Evolutionary conservation across 1,140 invertebrate species (phyloP).

Genomic region (Nasonia vitripennis): DNA sequence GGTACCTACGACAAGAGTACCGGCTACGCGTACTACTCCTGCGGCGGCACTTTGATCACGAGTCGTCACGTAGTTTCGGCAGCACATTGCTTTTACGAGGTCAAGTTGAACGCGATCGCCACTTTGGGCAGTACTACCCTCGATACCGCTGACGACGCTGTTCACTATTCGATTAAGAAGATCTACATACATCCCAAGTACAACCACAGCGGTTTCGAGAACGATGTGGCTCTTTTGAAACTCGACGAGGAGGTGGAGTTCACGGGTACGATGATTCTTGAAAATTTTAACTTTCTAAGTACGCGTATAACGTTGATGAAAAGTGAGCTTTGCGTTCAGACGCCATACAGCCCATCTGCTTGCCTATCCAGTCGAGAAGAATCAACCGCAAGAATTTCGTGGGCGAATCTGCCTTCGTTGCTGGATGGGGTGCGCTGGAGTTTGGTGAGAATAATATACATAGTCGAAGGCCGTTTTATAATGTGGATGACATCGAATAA

Average conservation of each 20-base stretch:
- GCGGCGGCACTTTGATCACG: constrained; percentile 87
- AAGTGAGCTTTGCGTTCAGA: constrained; percentile 66
- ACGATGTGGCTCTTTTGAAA: constrained; percentile 87
- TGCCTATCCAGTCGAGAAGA: constrained; percentile 78
- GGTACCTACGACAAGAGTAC: constrained; percentile 77
- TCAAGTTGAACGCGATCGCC: constrained; percentile 72
- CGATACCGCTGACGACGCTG: constrained; percentile 74
- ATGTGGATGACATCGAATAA: too few relatives aligned
- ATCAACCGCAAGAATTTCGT: constrained; percentile 72
- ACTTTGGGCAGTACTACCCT: constrained; percentile 85
- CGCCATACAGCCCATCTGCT: constrained; percentile 84
- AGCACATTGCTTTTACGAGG: constrained; percentile 85
- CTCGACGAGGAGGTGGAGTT: constrained; percentile 77
- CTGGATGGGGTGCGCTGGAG: constrained; percentile 84
- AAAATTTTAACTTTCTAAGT: too few relatives aligned
- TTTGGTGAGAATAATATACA: constrained; percentile 74
- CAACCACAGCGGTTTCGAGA: constrained; percentile 78
- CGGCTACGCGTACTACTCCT: constrained; percentile 62
- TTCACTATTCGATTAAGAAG: constrained; percentile 67
- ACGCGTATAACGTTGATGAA: too few relatives aligned
- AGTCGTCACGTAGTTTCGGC: constrained; percentile 86
- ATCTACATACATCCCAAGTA: constrained; percentile 81
- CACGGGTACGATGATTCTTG: constrained; percentile 72
- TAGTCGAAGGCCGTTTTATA: too few relatives aligned
- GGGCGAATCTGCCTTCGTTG: constrained; percentile 78